Base-by-base conservation (phyloP, 1,140 invertebrate species). In the Homalodisca vitripennis region DNA sequence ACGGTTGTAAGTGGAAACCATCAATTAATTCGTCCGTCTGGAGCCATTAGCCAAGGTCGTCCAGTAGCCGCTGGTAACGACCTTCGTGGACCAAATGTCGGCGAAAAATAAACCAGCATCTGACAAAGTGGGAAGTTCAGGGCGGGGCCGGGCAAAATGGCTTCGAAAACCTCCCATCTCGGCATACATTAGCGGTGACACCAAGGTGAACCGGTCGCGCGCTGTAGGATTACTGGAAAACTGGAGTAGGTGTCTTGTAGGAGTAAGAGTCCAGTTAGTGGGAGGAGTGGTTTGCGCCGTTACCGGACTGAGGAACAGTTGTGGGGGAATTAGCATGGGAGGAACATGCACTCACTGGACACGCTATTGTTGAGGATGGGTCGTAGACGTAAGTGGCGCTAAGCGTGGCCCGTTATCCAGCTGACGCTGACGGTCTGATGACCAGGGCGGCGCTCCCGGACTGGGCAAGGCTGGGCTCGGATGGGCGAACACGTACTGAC, bases 51-150 rank as follows among this genome's bases (percentile, higher is more conserved):
- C 22, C 48, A 10, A 51, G 48, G 48, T 20, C n/a, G 48, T 51
- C 48, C 48, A 6, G n/a, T n/a, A 51, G 48, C 48, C 14, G 48
- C 48, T 20, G n/a, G 48, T n/a, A n/a, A 22, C n/a, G n/a, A 51
- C 48, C 48, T 51, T 51, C 14, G n/a, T 22, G 48, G 6, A 51
- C 48, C 48, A 51, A 51, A 51, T 20, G 48, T 51, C 6, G 22
- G 14, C 3, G 48, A 51, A n/a, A n/a, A 51, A 20, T 51, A 51
- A 51, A 10, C 48, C 48, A 22, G 3, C 48, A 51, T 51, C 22
- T 51, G 48, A n/a, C 48, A 51, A 51, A 51, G 48, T 51, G 48
- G 48, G 48, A 51, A 51, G 48, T 51, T 14, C 48, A 51, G 48
- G 48, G 48, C 48, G 48, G 48, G 48, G 48, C 48, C 14, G n/a